Evolutionary conservation across 2,888 invertebrate species (phyloP), one percentile per base, ranked within the genome.

Genomic region (Dolichopus griseipennis): DNA sequence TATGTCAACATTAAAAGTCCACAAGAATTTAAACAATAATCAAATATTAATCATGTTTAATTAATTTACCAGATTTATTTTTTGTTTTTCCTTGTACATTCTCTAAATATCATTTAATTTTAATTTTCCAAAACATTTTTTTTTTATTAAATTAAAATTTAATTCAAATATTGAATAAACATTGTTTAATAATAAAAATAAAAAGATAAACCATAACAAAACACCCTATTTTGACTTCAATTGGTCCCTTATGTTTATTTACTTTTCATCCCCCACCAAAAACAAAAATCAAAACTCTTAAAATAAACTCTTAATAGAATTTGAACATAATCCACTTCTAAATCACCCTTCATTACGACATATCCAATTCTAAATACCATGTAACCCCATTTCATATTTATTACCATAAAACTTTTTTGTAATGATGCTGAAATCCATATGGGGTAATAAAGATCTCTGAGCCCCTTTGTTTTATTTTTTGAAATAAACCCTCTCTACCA

Each of bases 131-230:
- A 52, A 52, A 52, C 52, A 52, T 52, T 52, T 27, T 52, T 52
- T 52, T 27, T 52, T 52, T 52, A 52, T 52, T 52, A 52, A 52
- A 52, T 52, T 52, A 52, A 52, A 52, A 18, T 52, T 52, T 52
- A 52, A 52, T 52, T 52, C 18, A 52, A 52, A 52, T 52, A 52
- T 18, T 52, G 18, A 6, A 52, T 18, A 12, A 52, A 52, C 52
- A 41, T 41, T 41, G 41, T 41, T n/a, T n/a, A 43, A 9, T 4
- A 43, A 12, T 15, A 43, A 43, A 6, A 43, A 43, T 12, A 43
- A 43, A 52, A 12, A 52, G 18, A 18, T 15, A 52, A 52, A 52
- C 15, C 52, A 52, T 4, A 52, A 52, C 18, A 52, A 52, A 52
- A 9, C 52, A 52, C 52, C 52, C 52, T 52, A 52, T 52, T 52